These are phyloP conservation scores for Mungos mungo DNA, from an alignment of 2,113 vertebrate species.

Conservation along the genomic window DNA sequence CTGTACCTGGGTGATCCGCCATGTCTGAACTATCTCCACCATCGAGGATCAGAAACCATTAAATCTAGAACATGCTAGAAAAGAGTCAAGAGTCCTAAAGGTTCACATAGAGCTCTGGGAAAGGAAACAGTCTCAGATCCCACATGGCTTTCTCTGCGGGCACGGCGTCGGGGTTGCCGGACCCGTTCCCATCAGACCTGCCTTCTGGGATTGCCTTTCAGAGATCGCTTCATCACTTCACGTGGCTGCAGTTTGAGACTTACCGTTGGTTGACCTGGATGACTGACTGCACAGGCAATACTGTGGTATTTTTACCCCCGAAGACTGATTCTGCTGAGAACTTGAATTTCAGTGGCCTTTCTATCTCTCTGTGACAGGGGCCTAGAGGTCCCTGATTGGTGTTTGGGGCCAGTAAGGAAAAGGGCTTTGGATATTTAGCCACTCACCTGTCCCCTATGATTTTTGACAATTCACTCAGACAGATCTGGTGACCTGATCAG, in stretches of 20 bases:
- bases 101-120: background rate
- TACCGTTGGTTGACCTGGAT: background rate
- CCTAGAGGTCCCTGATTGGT: background rate
- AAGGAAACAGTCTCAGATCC: background rate
- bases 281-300: background rate
- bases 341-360: constrained; percentile 37
- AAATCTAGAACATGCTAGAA: background rate
- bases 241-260: background rate
- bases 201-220: background rate
- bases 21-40: background rate
- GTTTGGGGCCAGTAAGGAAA: background rate
- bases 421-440: background rate
- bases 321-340: constrained; percentile 16
- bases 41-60: background rate
- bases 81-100: background rate
- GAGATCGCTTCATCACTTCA: background rate
- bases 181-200: constrained; percentile 9
- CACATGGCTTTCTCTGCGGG: background rate
- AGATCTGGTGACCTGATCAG: background rate
- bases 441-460: background rate
- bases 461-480: background rate
- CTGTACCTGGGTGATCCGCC: background rate
- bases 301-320: background rate
- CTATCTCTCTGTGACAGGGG: background rate
- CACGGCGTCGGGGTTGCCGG: background rate